phyloP scores from a whole-genome alignment of 2,797 vertebrate species.

The Danio jaintianensis region DNA sequence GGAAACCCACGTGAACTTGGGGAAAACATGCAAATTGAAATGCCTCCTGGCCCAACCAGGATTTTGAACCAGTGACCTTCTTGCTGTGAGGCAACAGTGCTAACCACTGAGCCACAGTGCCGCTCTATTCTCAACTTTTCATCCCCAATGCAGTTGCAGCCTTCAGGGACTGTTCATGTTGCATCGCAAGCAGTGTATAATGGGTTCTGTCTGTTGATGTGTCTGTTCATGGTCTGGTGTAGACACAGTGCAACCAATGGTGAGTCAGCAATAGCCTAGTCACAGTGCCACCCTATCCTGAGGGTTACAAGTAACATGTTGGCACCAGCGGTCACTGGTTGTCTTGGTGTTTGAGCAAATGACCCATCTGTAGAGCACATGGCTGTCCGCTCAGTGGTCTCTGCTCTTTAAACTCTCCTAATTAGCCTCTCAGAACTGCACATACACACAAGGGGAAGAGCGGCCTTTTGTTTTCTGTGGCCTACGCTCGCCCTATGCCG shows the following conservation, averaged over 20 bases:
- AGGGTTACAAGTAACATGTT: conserved; percentile 17
- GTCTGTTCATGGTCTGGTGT: neutral
- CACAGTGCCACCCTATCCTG: neutral
- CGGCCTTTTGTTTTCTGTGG: conserved; percentile 77
- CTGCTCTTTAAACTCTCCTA: conserved; percentile 75
- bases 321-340: conserved; percentile 16
- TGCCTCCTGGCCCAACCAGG: too few relatives aligned
- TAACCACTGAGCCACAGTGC: too few relatives aligned
- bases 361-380: conserved; percentile 76
- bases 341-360: conserved; percentile 53
- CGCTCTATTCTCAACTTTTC: too few relatives aligned
- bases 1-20: too few relatives aligned
- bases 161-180: too few relatives aligned
- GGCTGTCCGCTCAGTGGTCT: conserved; percentile 72
- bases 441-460: conserved; percentile 64
- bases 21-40: too few relatives aligned
- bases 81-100: too few relatives aligned
- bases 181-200: neutral
- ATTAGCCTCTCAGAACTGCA: conserved; percentile 76
- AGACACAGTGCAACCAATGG: neutral
- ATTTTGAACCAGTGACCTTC: too few relatives aligned
- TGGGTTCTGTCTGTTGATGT: neutral
- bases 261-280: neutral
- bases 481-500: conserved; percentile 65
- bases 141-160: too few relatives aligned